Base-by-base conservation (phyloP, 1,140 invertebrate species). In the Cephus cinctus region DNA sequence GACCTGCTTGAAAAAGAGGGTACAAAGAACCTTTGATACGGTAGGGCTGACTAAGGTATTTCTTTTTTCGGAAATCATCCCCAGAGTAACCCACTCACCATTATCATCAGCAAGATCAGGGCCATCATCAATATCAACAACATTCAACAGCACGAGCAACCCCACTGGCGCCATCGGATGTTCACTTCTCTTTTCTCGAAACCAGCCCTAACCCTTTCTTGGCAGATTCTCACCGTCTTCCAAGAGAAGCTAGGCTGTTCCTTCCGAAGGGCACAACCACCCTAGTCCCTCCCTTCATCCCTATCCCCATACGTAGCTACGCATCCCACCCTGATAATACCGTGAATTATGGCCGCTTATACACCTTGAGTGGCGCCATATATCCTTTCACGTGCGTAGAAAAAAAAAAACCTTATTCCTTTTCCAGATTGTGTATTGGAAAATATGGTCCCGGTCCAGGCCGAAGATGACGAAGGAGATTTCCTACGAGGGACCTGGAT, bases 391-490 rank as follows among this genome's bases (percentile, higher is more conserved):
- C 46, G 34, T n/a, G n/a, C n/a, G n/a, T n/a, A n/a, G n/a, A n/a
- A n/a, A n/a, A n/a, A n/a, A n/a, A n/a, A n/a, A n/a, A 20, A 34
- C 47, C 60, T 56, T 54, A 53, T 62, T 63, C 51, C 60, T 63
- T 59, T 59, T 38, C 50, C 46, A 56, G 59, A 63, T 61, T 59
- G 56, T 62, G 57, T 59, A 63, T 63, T 59, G 60, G 59, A 59
- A 63, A 63, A 62, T 56, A 63, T 62, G 53, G 59, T 30, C 9
- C 54, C 42, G 45, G 54, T 59, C 50, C 56, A 59, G 21, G 50
- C 53, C 56, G 53, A 56, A 63, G 47, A 54, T 62, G 60, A 63
- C 59, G 43, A 49, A 63, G 60, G 45, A 36, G 30, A 43, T 35
- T 46, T 21, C 25, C 27, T 22, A 9, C 27, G 38, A 9, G 25